These are phyloP conservation scores for Danio kyathit DNA, from an alignment of 2,797 vertebrate species.

Conservation along the genomic window DNA sequence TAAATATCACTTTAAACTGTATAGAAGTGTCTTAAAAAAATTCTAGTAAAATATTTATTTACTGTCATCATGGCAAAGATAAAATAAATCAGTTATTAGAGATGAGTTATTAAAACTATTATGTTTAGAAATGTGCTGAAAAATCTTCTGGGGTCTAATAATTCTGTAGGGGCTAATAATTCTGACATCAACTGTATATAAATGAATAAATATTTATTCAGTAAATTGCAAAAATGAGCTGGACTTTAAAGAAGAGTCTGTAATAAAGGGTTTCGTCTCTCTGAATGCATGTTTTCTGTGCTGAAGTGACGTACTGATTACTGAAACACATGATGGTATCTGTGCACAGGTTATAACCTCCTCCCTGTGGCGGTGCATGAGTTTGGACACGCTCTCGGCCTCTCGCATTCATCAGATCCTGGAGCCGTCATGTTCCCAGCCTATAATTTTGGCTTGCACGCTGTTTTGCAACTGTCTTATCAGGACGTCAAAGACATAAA, in stretches of 20 bases:
- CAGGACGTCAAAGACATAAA: conserved; percentile 87
- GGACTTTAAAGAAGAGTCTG: background rate
- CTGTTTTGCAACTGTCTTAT: conserved; percentile 82
- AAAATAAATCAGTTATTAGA: too few species aligned
- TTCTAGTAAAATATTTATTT: too few species aligned
- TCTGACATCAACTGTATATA: too few species aligned
- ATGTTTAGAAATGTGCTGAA: too few species aligned
- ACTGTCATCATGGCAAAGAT: too few species aligned
- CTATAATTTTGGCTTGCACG: conserved; percentile 83
- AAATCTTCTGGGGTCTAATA: too few species aligned
- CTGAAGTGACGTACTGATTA: background rate
- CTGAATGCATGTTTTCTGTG: background rate
- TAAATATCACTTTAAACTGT: too few species aligned
- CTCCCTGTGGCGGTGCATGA: conserved; percentile 89
- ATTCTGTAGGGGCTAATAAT: too few species aligned
- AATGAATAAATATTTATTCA: background rate
- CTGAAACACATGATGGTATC: background rate
- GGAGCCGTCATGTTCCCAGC: conserved; percentile 91
- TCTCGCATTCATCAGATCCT: conserved; percentile 85
- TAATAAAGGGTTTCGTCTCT: background rate
- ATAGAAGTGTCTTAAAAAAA: too few species aligned
- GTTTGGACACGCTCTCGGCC: conserved; percentile 88
- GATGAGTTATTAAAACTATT: too few species aligned
- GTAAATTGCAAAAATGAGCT: background rate
- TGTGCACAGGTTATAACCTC: conserved; percentile 82